These are phyloP conservation scores for Tinea trinotella DNA, from an alignment of 2,888 invertebrate genomes.

Conservation along the genomic window DNA sequence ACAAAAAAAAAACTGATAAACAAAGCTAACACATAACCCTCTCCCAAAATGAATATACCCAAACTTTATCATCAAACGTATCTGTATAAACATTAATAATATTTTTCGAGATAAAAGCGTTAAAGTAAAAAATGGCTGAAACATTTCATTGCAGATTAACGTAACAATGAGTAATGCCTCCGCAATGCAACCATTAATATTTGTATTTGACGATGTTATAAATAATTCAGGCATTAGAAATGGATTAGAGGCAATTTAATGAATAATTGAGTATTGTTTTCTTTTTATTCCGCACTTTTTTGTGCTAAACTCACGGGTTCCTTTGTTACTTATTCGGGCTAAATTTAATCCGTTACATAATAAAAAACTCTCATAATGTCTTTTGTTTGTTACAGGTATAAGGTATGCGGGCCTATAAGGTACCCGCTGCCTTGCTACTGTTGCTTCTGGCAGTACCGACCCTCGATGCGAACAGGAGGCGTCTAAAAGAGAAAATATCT, in stretches of 20 bases:
- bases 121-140: constrained; percentile 1
- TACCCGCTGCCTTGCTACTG: constrained; percentile 65
- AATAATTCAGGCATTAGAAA: neutral
- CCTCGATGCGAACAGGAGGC: constrained; percentile 56
- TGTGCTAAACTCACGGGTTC: neutral
- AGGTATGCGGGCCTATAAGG: constrained; percentile 66
- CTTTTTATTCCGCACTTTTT: neutral
- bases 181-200: constrained; percentile 10
- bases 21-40: no score
- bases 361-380: constrained; percentile 4
- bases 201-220: neutral
- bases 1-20: no score
- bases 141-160: constrained; percentile 9
- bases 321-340: neutral
- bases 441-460: constrained; percentile 64
- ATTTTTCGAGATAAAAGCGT: constrained; percentile 2
- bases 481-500: constrained; percentile 52
- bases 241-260: constrained; percentile 1
- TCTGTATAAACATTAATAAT: constrained; percentile 4
- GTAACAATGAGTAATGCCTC: constrained; percentile 1
- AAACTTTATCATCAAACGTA: neutral
- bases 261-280: neutral
- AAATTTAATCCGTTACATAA: neutral
- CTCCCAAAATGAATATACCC: neutral
- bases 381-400: constrained; percentile 54